These are phyloP conservation scores for Scaptomyza flava DNA, from an alignment of 2,888 invertebrate species.

Conservation along the genomic window DNA sequence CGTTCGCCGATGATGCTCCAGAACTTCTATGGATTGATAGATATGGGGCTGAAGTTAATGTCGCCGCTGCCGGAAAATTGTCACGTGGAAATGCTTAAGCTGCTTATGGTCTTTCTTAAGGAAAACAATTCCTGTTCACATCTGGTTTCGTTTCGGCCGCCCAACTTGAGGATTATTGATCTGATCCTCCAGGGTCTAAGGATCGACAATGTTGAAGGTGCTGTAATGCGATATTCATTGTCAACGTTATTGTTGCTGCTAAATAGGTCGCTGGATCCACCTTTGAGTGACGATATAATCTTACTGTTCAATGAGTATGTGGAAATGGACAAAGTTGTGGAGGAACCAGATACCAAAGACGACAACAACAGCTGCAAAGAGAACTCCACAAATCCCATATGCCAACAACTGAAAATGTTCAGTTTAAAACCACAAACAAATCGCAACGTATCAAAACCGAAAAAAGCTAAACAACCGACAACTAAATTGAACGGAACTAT, in stretches of 20 bases:
- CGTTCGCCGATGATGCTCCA: constrained; percentile 70
- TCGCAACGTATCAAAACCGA: not conserved
- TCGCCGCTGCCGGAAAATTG: constrained; percentile 6
- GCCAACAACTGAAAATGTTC: not conserved
- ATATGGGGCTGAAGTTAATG: constrained; percentile 26
- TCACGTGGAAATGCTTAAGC: constrained; percentile 55
- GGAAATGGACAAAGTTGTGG: not conserved
- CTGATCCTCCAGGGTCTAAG: constrained; percentile 64
- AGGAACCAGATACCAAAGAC: not conserved
- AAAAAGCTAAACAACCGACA: not conserved
- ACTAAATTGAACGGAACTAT: not conserved
- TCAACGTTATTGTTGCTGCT: constrained; percentile 63
- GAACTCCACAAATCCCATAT: constrained; percentile 1
- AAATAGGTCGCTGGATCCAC: constrained; percentile 47
- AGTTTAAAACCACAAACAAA: not conserved
- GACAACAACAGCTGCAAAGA: constrained; percentile 20
- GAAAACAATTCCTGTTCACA: constrained; percentile 64
- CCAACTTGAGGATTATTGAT: constrained; percentile 44
- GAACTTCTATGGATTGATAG: constrained; percentile 48
- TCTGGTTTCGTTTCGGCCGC: constrained; percentile 46
- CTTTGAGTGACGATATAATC: constrained; percentile 22
- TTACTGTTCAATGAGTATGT: constrained; percentile 27
- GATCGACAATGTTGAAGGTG: not conserved
- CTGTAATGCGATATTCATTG: constrained; percentile 65
- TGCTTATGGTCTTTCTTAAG: constrained; percentile 71